Evolutionary conservation across 1,140 invertebrate genomes (phyloP).

Genomic region (Danaus melanippus): DNA sequence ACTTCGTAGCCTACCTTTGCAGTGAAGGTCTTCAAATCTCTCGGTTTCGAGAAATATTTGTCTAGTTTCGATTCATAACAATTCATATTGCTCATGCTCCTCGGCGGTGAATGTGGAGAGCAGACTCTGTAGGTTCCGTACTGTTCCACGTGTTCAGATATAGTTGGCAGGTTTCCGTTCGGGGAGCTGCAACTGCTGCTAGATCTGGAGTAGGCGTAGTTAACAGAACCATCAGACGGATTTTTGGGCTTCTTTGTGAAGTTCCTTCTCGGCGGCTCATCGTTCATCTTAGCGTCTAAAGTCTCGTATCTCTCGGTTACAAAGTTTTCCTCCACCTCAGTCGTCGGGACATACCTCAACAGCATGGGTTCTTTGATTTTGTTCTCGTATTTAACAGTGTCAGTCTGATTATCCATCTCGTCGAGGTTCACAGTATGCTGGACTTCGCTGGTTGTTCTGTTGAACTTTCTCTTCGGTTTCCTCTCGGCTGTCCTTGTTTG

Average conservation of each 20-base stretch:
- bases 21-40: constrained; percentile 46
- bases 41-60: constrained; percentile 61
- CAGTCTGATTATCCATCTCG: constrained; percentile 61
- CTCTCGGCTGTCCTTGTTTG: constrained; percentile 52
- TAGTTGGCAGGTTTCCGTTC: constrained; percentile 53
- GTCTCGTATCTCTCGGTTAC: constrained; percentile 58
- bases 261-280: constrained; percentile 45
- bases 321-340: constrained; percentile 52
- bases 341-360: constrained; percentile 56
- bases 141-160: constrained; percentile 57
- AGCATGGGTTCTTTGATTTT: constrained; percentile 56
- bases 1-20: constrained; percentile 54
- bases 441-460: constrained; percentile 49
- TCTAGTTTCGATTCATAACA: constrained; percentile 56
- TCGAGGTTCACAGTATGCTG: constrained; percentile 40
- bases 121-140: constrained; percentile 50
- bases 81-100: constrained; percentile 23
- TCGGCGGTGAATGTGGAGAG: constrained; percentile 26
- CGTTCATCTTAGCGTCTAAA: constrained; percentile 49
- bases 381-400: constrained; percentile 61
- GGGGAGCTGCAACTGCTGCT: constrained; percentile 61
- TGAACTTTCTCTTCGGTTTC: constrained; percentile 41
- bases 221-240: constrained; percentile 55
- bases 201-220: constrained; percentile 59
- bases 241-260: constrained; percentile 64